Base-by-base conservation (phyloP, 2,888 invertebrate genomes). In the Leucophora obtusa region DNA sequence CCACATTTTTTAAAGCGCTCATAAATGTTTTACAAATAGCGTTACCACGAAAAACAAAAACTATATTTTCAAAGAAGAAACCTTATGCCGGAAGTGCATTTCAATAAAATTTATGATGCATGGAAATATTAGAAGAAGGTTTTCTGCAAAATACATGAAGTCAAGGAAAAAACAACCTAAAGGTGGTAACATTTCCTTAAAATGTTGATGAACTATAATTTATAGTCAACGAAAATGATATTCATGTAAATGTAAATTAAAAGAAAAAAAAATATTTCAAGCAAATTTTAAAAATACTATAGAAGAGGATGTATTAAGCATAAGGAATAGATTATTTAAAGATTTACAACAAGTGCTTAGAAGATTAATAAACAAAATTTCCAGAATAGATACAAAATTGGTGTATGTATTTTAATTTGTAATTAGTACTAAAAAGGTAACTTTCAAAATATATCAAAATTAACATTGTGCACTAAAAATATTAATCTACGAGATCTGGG, bases 51-150 rank as follows among this genome's bases (percentile, higher is more conserved):
- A 11, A 51, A 10, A 21, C 4, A 5, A 43, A 59, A 43, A 18
- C 21, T 47, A n/a, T 21, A n/a, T 60, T n/a, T 17, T 35, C 8
- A 18, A n/a, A 43, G 14, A n/a, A 47, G 43, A 56, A 56, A 14
- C 43, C 2, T n/a, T 24, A 10, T 7, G 43, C 59, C 88, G 87
- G 87, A 87, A 87, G 86, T 86, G 84, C 86, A 86, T 87, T 87
- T 87, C 87, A 85, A 87, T 86, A 83, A 87, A 88, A 87, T 87
- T 87, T 87, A 87, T 87, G 87, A 88, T 85, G 84, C 86, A 87
- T 87, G 86, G 88, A 86, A 88, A 88, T 86, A 87, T 87, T 87
- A 87, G 84, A 59, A 59, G 76, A 76, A 76, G 54, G 53, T 51
- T 38, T 66, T 53, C 43, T 8, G 18, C 50, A 7, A 11, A 51